Evolutionary conservation across 2,113 vertebrate species (phyloP).

Genomic region (Acrocephalus arundinaceus): DNA sequence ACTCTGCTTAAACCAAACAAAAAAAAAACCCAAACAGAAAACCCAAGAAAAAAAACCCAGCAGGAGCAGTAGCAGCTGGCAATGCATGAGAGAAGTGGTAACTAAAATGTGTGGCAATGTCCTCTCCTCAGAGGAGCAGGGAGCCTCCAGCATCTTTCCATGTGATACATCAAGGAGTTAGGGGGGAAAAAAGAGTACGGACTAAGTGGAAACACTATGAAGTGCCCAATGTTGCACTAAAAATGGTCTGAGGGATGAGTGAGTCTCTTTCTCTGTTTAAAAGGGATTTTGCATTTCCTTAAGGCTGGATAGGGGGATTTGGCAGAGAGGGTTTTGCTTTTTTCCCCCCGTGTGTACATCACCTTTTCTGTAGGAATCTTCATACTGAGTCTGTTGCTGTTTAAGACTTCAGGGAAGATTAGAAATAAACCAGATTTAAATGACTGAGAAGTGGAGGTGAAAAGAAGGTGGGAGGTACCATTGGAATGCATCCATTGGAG

Average conservation of each 20-base stretch:
- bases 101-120: not conserved
- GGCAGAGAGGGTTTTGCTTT: not conserved
- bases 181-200: fast-evolving
- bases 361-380: not conserved
- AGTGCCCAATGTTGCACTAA: not conserved
- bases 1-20: not conserved
- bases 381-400: not conserved
- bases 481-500: not conserved
- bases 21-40: not conserved
- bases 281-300: not conserved
- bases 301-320: not conserved
- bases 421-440: not conserved
- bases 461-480: not conserved
- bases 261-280: not conserved
- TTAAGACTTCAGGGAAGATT: not conserved
- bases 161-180: not conserved
- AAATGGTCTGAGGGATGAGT: not conserved
- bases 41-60: not conserved
- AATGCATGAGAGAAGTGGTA: not conserved
- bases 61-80: not conserved
- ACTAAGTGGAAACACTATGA: not conserved
- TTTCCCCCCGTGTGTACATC: not conserved
- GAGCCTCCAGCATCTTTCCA: not conserved
- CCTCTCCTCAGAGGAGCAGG: not conserved
- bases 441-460: not conserved